Evolutionary conservation across 2,797 vertebrate genomes (phyloP), one percentile per base, ranked within the genome.

Genomic region (Gouania willdenowi): DNA sequence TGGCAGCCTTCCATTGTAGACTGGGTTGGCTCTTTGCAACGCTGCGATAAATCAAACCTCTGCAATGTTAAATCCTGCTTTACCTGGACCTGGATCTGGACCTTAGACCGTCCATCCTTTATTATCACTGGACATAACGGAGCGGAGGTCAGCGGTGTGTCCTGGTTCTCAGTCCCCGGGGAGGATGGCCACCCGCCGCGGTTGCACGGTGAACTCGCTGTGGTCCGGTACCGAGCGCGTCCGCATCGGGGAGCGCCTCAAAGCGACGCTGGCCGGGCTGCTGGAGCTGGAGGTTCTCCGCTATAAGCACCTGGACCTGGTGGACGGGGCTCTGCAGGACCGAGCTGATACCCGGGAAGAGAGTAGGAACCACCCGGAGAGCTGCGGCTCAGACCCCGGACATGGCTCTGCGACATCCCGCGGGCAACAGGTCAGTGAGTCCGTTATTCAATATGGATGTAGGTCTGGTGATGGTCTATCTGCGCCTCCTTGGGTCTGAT

Each of bases 391-490:
- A 39, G 57, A 70, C 5, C 11, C 66, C 47, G 81, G 65, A 42
- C 77, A 52, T 23, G 74, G 75, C 53, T 71, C 77, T 71, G 75
- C 85, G 49, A 69, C 81, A 77, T 66, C 77, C 86, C 79, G 64
- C 73, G 68, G 87, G 84, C 89, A 91, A 89, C 89, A 91, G 89
- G 89, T 91, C 84, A 89, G 89, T 86, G 40, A 28, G 58, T 26
- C 48, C 37, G 52, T 58, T 25, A 62, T 82, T 60, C 79, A 81
- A 75, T 64, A 74, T 80, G 62, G 34, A 82, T 72, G 60, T 32
- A 4, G 40, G 22, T 14, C 18, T 51, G 55, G 50, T 57, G 66
- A 70, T 69, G 66, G 74, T 79, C 66, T 60, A 51, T 37, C 43
- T 48, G 66, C 44, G 60, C 10, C 48, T 50, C 56, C 59, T 49